Conservation (phyloP, 1,140 invertebrate genomes). For the Drosophila melanica region DNA sequence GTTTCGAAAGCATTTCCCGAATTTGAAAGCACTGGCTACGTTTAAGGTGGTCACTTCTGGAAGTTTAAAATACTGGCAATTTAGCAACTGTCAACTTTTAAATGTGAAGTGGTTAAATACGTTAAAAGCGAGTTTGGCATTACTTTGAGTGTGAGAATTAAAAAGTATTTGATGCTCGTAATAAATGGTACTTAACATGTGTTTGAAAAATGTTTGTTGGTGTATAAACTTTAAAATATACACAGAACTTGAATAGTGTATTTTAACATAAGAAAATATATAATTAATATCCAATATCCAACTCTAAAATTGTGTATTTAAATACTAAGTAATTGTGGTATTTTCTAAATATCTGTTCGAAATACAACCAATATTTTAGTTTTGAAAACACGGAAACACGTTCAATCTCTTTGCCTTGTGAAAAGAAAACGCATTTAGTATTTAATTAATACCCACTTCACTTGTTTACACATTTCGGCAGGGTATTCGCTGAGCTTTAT, state of each 20-base stretch:
- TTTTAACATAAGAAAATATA: too few relatives aligned
- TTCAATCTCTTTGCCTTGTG: too few relatives aligned
- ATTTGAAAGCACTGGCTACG: neutral
- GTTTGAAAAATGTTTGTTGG: too few relatives aligned
- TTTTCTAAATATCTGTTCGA: too few relatives aligned
- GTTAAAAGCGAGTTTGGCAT: neutral
- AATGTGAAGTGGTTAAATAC: neutral
- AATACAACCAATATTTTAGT: too few relatives aligned
- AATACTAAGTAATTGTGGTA: too few relatives aligned
- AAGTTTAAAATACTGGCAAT: neutral
- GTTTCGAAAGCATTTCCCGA: neutral
- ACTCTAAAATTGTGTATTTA: too few relatives aligned
- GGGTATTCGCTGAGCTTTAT: neutral
- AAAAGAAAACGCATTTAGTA: neutral
- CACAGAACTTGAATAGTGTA: too few relatives aligned
- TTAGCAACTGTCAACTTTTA: neutral
- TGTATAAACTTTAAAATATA: too few relatives aligned
- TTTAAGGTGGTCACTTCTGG: neutral
- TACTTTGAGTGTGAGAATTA: neutral
- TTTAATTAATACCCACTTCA: neutral
- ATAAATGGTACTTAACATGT: too few relatives aligned
- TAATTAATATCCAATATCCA: neutral
- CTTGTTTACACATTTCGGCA: neutral
- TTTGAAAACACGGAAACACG: too few relatives aligned
- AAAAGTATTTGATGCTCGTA: too few relatives aligned